Evolutionary conservation across 2,888 invertebrate species (phyloP).

Genomic region (Lysandra bellargus): DNA sequence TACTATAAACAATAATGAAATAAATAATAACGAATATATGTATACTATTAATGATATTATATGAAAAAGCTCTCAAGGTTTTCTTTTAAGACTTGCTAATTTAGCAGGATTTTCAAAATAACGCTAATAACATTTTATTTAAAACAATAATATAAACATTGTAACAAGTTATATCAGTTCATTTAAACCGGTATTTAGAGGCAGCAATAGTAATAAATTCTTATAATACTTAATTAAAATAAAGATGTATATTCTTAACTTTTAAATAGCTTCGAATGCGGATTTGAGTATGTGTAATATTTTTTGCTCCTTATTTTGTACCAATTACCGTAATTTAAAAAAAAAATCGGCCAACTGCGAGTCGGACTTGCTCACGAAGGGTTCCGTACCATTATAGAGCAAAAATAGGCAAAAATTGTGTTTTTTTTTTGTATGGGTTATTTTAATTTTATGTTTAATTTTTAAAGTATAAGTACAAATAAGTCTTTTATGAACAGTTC

Average conservation of each 20-base stretch:
- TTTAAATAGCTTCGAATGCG: not conserved
- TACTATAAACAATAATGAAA: too few relatives aligned
- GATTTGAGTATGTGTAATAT: not conserved
- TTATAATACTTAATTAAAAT: not conserved
- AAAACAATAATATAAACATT: not conserved
- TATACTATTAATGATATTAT: too few relatives aligned
- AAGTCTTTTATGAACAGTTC: too few relatives aligned
- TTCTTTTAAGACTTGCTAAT: not conserved
- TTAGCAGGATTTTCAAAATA: not conserved
- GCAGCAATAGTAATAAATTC: constrained; percentile 1
- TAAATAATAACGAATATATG: too few relatives aligned
- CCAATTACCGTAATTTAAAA: not conserved
- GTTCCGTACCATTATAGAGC: not conserved
- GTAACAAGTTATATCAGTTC: not conserved
- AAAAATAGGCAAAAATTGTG: too few relatives aligned
- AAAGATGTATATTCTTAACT: not conserved
- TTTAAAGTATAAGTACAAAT: too few relatives aligned
- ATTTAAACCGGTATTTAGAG: not conserved
- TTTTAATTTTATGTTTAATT: too few relatives aligned
- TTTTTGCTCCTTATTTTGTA: not conserved
- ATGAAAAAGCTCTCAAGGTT: not conserved
- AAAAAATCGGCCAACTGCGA: not conserved
- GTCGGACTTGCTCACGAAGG: not conserved
- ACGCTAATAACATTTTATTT: not conserved
- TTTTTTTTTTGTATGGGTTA: too few relatives aligned